Evolutionary conservation across 2,797 vertebrate genomes (phyloP).

Genomic region (Myioborus miniatus): DNA sequence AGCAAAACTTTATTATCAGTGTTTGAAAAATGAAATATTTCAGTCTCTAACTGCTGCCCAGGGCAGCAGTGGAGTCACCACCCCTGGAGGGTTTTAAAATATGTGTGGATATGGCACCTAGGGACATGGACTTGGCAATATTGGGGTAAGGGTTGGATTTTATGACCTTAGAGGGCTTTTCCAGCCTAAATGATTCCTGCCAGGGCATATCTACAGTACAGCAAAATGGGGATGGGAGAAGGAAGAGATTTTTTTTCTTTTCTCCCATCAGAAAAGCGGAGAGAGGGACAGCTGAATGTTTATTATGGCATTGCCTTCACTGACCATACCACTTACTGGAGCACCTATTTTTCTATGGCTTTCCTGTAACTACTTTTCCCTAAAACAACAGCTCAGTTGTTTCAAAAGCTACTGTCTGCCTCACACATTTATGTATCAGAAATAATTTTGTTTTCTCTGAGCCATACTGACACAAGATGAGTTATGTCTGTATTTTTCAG

Average conservation of each 20-base stretch:
- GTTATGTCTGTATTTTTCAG: background rate
- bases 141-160: background rate
- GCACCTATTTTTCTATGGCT: background rate
- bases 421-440: background rate
- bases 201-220: too few species aligned
- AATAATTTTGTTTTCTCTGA: background rate
- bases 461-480: background rate
- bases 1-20: background rate
- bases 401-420: background rate
- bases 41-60: background rate
- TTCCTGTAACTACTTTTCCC: background rate
- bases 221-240: background rate
- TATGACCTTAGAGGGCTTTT: background rate
- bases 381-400: background rate
- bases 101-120: rapidly evolving
- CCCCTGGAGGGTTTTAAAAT: background rate
- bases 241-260: background rate
- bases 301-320: background rate
- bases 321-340: background rate
- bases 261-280: background rate
- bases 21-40: background rate
- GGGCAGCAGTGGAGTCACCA: background rate
- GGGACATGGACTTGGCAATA: background rate
- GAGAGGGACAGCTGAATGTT: background rate
- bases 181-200: background rate